Evolutionary conservation across 1,140 invertebrate genomes (phyloP), one percentile per base, ranked within the genome.

Genomic region (Drosophila nebulosa): DNA sequence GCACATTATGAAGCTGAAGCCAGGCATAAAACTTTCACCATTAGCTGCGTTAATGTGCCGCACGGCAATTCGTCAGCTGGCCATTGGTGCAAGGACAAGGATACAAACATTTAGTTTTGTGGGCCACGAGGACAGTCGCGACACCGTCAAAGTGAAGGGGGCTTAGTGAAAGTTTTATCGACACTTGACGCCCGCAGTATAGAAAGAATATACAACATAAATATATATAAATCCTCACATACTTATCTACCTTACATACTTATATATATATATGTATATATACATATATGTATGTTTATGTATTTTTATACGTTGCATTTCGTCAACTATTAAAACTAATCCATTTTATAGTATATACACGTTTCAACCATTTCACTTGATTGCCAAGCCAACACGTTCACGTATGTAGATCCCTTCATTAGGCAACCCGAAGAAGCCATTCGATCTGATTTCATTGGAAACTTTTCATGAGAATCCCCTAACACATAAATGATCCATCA

Each of bases 11-110:
- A 59, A 77, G 64, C 73, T 70, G 61, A 81, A 80, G 78, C 78
- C 68, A 55, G 69, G 78, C 77, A 86, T 86, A 85, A 85, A 85
- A 85, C 80, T 85, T 85, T 85, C 64, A 80, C 80, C 80, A 85
- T 85, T 85, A 86, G 81, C 78, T 83, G 78, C 81, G 70, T 80
- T 84, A 84, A 86, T 84, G 81, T 74, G 69, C 53, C 63, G 73
- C 80, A 60, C 81, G 64, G 68, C 76, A 74, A 86, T 86, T 84
- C 81, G 77, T 86, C 81, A 84, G 80, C 80, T 85, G 81, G 81
- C 62, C 81, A 86, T 63, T 65, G 77, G 46, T 67, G 77, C 80
- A 77, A 55, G 78, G 80, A 79, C 66, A 55, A 24, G n/a, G 27
- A 12, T 30, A 18, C 16, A 61, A 6, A 36, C 21, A 18, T 39